Conservation (phyloP, 2,888 invertebrate genomes). For the Brachyopa scutellaris region DNA sequence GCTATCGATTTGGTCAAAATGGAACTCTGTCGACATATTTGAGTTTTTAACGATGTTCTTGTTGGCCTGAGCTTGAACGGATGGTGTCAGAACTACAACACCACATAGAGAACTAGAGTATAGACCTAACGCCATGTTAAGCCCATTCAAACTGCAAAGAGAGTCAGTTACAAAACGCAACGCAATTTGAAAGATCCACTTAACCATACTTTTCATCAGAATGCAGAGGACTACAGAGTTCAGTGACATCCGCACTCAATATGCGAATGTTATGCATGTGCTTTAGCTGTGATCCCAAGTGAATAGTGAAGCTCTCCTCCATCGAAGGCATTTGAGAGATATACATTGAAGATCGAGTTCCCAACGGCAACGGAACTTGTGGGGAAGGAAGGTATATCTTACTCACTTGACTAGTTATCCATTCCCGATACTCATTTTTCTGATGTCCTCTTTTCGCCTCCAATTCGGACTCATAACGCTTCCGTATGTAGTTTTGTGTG, state of each 20-base stretch:
- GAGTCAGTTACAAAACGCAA: not conserved
- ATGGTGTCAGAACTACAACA: conserved; percentile 88
- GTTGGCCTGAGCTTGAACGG: conserved; percentile 80
- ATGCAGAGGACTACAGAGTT: conserved; percentile 87
- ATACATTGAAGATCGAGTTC: conserved; percentile 82
- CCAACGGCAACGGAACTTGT: conserved; percentile 78
- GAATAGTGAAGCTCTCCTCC: conserved; percentile 99
- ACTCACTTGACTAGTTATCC: conserved; percentile 86
- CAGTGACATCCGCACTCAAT: conserved; percentile 91
- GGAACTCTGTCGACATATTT: conserved; percentile 93
- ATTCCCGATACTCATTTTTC: conserved; percentile 92
- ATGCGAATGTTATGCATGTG: conserved; percentile 99
- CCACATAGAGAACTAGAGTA: conserved; percentile 96
- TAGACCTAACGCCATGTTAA: conserved; percentile 96
- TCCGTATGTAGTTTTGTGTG: conserved; percentile 91
- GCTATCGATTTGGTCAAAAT: conserved; percentile 91
- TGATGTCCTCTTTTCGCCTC: conserved; percentile 93
- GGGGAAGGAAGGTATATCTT: conserved; percentile 79
- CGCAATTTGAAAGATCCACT: not conserved
- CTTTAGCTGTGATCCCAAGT: conserved; percentile 98
- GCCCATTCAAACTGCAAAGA: conserved; percentile 80
- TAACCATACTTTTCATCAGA: conserved; percentile 79
- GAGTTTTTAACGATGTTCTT: conserved; percentile 81
- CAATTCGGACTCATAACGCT: conserved; percentile 92
- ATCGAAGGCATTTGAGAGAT: conserved; percentile 82